Percentiles rank a stretch among this genome's conserved stretches.
Evolutionary conservation across 2,888 invertebrate species (phyloP).

Genomic region (Agrotis segetum): DNA sequence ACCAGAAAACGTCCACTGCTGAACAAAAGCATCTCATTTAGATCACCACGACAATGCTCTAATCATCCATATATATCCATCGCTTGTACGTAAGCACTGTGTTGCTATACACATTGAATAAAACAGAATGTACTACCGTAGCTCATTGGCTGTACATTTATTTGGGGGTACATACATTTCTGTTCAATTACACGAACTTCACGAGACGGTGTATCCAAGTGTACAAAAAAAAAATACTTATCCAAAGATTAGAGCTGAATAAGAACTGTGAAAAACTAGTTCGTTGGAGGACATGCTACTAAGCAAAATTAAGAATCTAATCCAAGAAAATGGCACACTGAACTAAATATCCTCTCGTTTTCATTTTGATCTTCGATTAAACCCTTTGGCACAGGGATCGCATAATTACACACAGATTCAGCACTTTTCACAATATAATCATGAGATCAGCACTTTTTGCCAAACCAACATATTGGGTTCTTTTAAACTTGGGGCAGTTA

Average conservation of each 20-base stretch:
- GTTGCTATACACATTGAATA: too few relatives aligned
- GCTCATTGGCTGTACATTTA: too few relatives aligned
- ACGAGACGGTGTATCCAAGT: too few relatives aligned
- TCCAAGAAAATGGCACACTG: conserved; percentile 8
- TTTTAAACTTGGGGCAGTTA: conserved; percentile 33
- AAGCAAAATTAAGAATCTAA: conserved; percentile 5
- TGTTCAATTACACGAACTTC: not conserved
- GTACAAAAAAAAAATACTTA: too few relatives aligned
- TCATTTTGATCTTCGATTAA: conserved; percentile 24
- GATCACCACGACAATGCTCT: too few relatives aligned
- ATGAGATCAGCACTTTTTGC: conserved; percentile 44
- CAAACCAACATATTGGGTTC: conserved; percentile 19
- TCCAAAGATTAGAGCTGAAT: not conserved
- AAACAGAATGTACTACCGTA: too few relatives aligned
- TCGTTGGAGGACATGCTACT: not conserved
- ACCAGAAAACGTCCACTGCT: too few relatives aligned
- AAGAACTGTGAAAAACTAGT: not conserved
- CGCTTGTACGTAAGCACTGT: too few relatives aligned
- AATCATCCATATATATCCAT: too few relatives aligned
- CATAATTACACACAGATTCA: conserved; percentile 54
- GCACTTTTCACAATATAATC: conserved; percentile 47
- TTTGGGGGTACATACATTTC: too few relatives aligned
- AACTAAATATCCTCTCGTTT: conserved; percentile 25
- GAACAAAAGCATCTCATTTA: too few relatives aligned
- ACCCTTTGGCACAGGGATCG: conserved; percentile 34